phyloP scores from a whole-genome alignment of 2,113 vertebrate species.

The Xiphophorus hellerii region DNA sequence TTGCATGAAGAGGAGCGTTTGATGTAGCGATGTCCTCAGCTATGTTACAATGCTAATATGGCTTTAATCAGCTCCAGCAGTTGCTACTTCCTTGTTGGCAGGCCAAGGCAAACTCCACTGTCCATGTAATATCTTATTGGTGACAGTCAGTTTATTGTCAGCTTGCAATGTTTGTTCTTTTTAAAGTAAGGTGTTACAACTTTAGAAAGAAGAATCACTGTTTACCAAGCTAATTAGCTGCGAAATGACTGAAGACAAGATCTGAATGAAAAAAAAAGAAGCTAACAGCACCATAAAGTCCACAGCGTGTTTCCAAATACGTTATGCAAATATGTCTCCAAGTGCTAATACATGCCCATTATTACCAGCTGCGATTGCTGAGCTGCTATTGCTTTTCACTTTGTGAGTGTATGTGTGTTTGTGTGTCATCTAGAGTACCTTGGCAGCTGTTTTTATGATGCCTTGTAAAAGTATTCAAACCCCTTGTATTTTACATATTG shows the following conservation, averaged over 20 bases:
- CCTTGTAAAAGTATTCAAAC: too few species aligned
- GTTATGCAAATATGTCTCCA: slow-evolving; percentile 78
- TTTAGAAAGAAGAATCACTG: slow-evolving; percentile 34
- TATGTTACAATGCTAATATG: slow-evolving; percentile 84
- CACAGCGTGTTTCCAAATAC: slow-evolving; percentile 79
- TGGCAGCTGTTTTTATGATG: background rate
- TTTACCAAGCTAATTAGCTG: slow-evolving; percentile 63
- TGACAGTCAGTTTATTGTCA: slow-evolving; percentile 73
- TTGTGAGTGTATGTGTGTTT: background rate
- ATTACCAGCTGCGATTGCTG: slow-evolving; percentile 26
- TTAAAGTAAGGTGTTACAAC: slow-evolving; percentile 59
- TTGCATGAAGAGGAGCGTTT: slow-evolving; percentile 79
- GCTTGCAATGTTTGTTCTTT: slow-evolving; percentile 36
- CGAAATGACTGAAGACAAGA: slow-evolving; percentile 48
- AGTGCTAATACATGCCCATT: slow-evolving; percentile 66
- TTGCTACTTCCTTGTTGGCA: slow-evolving; percentile 83
- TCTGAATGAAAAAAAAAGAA: slow-evolving; percentile 30
- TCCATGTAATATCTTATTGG: slow-evolving; percentile 89
- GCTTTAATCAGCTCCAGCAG: slow-evolving; percentile 88
- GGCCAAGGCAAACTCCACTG: slow-evolving; percentile 69
- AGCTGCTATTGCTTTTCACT: slow-evolving; percentile 9
- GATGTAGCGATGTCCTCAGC: slow-evolving; percentile 73
- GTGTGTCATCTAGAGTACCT: background rate
- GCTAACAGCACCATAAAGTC: slow-evolving; percentile 58
- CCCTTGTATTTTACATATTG: background rate